Percentiles rank a stretch among this genome's conserved stretches.
Evolutionary conservation across 2,888 invertebrate species (phyloP).

Genomic region (Ommatoiulus sabulosus): DNA sequence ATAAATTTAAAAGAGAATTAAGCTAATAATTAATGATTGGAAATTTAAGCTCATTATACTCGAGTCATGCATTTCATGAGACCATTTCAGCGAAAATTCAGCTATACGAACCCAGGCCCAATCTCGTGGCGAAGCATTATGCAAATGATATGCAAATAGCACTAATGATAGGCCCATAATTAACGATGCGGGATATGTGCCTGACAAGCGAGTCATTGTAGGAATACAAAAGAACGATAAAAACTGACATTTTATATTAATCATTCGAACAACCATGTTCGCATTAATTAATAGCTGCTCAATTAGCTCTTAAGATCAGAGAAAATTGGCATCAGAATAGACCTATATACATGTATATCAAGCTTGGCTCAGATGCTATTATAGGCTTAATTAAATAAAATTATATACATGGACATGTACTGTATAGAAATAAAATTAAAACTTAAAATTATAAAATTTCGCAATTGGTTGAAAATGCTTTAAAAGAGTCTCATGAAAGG

Average conservation of each 20-base stretch:
- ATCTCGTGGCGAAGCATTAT: background rate
- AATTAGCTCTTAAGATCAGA: background rate
- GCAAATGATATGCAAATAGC: constrained; percentile 36
- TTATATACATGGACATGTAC: background rate
- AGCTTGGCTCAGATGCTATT: background rate
- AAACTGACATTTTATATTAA: constrained; percentile 3
- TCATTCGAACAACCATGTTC: background rate
- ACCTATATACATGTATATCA: too few relatives aligned
- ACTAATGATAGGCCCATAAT: constrained; percentile 43
- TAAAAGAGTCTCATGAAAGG: background rate
- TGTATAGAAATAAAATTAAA: background rate
- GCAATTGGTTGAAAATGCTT: background rate
- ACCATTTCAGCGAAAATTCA: background rate
- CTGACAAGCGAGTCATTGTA: constrained; percentile 21
- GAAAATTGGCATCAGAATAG: background rate
- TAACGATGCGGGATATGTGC: constrained; percentile 36
- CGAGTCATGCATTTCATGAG: background rate
- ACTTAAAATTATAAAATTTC: background rate
- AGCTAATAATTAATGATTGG: background rate
- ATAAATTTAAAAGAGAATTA: background rate
- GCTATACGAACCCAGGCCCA: background rate
- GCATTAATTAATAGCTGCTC: constrained; percentile 42
- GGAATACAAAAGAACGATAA: constrained; percentile 26
- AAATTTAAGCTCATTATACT: background rate
- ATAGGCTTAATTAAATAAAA: background rate